Conservation (phyloP, 2,888 invertebrate genomes). For the Linyphia triangularis region DNA sequence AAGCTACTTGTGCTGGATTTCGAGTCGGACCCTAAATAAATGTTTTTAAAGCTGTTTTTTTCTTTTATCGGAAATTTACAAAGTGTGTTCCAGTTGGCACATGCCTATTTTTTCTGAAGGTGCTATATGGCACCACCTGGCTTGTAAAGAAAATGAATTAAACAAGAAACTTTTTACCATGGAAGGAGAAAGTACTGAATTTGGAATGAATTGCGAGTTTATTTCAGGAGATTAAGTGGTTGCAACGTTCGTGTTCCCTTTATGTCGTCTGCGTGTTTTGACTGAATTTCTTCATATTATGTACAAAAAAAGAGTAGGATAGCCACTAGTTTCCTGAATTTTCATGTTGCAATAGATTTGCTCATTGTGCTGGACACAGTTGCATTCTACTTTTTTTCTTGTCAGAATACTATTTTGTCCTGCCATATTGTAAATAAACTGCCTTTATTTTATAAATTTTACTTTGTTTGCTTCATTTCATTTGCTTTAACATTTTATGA, state of each 20-base stretch:
- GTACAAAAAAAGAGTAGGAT: constrained; percentile 45
- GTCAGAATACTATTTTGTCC: constrained; percentile 72
- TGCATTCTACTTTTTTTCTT: constrained; percentile 64
- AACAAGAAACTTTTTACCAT: constrained; percentile 23
- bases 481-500: not conserved
- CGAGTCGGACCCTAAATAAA: constrained; percentile 84
- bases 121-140: constrained; percentile 56
- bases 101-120: constrained; percentile 53
- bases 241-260: constrained; percentile 19
- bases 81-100: constrained; percentile 31
- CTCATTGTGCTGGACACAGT: constrained; percentile 72
- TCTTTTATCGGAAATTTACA: constrained; percentile 16
- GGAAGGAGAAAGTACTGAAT: not conserved
- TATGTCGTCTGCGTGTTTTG: constrained; percentile 30
- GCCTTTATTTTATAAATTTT: constrained; percentile 73
- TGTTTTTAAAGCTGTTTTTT: constrained; percentile 38
- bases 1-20: constrained; percentile 98
- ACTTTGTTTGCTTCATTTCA: constrained; percentile 45
- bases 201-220: constrained; percentile 29
- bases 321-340: constrained; percentile 62
- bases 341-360: constrained; percentile 66
- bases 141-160: constrained; percentile 28
- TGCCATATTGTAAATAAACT: constrained; percentile 73
- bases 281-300: constrained; percentile 33
- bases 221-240: constrained; percentile 47